phyloP scores from a whole-genome alignment of 2,113 vertebrate genomes.

The Oncorhynchus mykiss region DNA sequence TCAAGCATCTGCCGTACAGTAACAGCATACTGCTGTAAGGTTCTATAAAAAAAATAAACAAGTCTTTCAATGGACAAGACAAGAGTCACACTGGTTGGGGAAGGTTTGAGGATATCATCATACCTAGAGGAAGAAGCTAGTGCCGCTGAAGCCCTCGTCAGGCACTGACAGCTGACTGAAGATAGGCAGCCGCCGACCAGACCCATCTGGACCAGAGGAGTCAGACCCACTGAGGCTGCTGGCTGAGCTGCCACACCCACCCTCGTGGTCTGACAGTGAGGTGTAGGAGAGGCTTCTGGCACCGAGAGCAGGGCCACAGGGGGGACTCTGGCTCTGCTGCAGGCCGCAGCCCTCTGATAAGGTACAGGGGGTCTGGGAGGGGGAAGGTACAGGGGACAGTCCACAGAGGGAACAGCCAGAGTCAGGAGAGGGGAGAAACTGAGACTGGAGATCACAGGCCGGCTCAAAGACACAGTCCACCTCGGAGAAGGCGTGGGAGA shows the following conservation, averaged over 20 bases:
- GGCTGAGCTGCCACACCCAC: constrained; percentile 72
- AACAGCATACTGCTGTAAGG: too few relatives aligned
- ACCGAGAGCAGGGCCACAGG: constrained; percentile 33
- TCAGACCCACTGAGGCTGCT: constrained; percentile 83
- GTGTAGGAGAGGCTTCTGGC: constrained; percentile 79
- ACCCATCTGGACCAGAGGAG: constrained; percentile 69
- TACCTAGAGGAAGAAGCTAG: constrained; percentile 56
- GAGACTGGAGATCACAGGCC: constrained; percentile 58
- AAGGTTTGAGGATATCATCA: neutral
- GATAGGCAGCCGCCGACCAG: constrained; percentile 77
- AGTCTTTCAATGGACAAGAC: neutral
- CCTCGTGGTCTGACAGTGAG: constrained; percentile 85
- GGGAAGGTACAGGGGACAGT: constrained; percentile 57
- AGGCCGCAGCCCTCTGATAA: constrained; percentile 49
- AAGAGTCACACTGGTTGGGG: neutral
- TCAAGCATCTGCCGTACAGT: constrained; percentile 29
- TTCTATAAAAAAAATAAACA: neutral
- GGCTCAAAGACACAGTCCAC: constrained; percentile 63
- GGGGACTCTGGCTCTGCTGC: constrained; percentile 53
- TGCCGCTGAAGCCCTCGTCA: constrained; percentile 55
- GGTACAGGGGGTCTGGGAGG: constrained; percentile 53
- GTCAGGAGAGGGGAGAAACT: constrained; percentile 73
- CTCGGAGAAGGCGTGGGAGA: constrained; percentile 66
- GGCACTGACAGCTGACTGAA: constrained; percentile 88
- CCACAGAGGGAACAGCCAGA: constrained; percentile 70